Evolutionary conservation across 2,888 invertebrate genomes (phyloP).

Genomic region (Phytoseiulus persimilis): DNA sequence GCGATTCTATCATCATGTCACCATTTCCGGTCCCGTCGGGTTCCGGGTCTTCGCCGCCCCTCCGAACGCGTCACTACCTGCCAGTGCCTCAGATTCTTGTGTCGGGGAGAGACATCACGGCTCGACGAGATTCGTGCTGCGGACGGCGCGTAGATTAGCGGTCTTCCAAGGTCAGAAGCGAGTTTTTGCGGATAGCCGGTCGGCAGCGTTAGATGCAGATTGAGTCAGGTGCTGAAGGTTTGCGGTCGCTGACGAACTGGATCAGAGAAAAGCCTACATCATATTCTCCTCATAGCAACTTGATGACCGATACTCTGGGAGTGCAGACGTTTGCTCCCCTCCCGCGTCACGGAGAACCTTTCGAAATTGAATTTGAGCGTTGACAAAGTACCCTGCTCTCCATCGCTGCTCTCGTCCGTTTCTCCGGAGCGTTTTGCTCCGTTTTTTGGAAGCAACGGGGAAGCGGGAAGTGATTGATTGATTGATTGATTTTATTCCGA

Average conservation of each 20-base stretch:
- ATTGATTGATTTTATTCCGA: no score
- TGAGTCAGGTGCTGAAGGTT: background rate
- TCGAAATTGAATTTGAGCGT: background rate
- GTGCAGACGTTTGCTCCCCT: background rate
- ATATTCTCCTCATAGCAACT: background rate
- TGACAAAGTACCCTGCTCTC: background rate
- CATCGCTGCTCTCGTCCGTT: background rate
- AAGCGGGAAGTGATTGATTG: background rate
- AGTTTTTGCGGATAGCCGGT: background rate
- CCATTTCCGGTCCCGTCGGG: no score
- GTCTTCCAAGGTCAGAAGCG: background rate
- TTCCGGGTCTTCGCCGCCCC: no score
- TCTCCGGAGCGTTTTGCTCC: background rate
- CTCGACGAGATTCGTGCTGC: no score
- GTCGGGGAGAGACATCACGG: no score
- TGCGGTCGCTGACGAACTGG: background rate
- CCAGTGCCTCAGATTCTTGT: no score
- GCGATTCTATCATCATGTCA: no score
- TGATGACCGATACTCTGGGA: background rate
- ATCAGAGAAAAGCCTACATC: background rate
- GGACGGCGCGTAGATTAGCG: background rate
- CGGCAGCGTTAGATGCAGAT: background rate
- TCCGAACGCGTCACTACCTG: no score
- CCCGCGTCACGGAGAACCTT: background rate
- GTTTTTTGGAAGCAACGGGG: background rate